phyloP scores from a whole-genome alignment of 2,888 invertebrate species.

The Ischnus inquisitorius region DNA sequence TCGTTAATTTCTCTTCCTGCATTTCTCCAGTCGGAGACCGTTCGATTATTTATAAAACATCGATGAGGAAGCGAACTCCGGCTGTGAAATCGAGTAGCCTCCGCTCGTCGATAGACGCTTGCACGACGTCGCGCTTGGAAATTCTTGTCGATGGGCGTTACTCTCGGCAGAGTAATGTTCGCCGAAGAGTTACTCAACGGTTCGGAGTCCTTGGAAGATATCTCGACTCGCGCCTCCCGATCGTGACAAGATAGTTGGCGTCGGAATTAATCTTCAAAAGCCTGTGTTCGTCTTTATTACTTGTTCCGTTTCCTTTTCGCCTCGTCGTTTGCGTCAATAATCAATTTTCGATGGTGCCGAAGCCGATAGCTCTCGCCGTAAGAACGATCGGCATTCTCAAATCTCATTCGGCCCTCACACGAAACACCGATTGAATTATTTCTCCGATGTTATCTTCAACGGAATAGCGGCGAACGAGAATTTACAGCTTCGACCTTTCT shows the following conservation, averaged over 20 bases:
- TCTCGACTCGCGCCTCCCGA: constrained; percentile 14
- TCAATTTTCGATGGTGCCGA: constrained; percentile 31
- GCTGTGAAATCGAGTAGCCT: background rate
- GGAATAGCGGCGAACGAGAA: constrained; percentile 61
- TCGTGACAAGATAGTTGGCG: constrained; percentile 21
- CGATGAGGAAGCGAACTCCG: constrained; percentile 20
- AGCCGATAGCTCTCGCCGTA: background rate
- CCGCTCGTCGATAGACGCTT: constrained; percentile 1
- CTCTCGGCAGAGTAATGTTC: constrained; percentile 8
- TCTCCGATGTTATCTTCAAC: constrained; percentile 65
- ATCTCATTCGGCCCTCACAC: constrained; percentile 36
- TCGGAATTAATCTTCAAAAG: constrained; percentile 1
- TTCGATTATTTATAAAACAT: constrained; percentile 17
- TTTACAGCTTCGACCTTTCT: constrained; percentile 65
- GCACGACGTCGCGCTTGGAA: constrained; percentile 30
- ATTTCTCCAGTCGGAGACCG: constrained; percentile 15
- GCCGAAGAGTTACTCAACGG: constrained; percentile 9
- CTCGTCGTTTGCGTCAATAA: constrained; percentile 9
- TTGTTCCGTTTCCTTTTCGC: constrained; percentile 30
- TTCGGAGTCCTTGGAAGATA: constrained; percentile 10
- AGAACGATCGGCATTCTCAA: constrained; percentile 54
- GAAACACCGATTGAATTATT: constrained; percentile 70
- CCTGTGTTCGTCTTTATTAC: constrained; percentile 9
- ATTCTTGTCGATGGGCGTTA: constrained; percentile 31
- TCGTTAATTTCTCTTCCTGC: constrained; percentile 55